These are phyloP conservation scores for Epizoanthus rinbou DNA, from an alignment of 92 coral and sea anemone species.

Conservation along the genomic window DNA sequence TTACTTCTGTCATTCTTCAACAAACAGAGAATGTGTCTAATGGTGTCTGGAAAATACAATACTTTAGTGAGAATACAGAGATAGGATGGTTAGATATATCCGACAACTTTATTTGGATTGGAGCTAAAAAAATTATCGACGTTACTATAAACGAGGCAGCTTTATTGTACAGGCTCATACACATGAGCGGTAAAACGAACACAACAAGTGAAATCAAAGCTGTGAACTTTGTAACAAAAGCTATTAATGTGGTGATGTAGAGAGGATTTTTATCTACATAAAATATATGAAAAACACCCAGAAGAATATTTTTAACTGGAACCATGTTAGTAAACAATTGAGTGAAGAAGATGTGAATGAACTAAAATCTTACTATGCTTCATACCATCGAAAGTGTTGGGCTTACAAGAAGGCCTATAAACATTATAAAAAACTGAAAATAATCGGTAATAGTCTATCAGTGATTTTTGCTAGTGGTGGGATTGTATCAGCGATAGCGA, in stretches of 20 bases:
- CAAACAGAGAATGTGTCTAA: too few species aligned
- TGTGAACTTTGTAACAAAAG: constrained; percentile 18
- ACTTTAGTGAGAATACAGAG: too few species aligned
- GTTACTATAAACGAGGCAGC: not conserved
- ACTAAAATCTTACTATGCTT: constrained; percentile 18
- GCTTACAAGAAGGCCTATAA: constrained; percentile 22
- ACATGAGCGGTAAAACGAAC: constrained; percentile 6
- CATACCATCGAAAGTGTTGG: constrained; percentile 42
- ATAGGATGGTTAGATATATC: too few species aligned
- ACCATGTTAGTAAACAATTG: not conserved
- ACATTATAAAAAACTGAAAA: constrained; percentile 17
- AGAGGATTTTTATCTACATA: not conserved
- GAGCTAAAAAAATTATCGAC: not conserved
- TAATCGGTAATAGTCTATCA: not conserved
- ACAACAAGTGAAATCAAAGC: not conserved
- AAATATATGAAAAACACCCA: too few species aligned
- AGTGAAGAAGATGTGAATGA: not conserved
- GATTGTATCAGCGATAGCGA: not conserved
- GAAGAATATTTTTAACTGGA: too few species aligned
- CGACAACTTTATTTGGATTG: too few species aligned
- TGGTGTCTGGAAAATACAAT: too few species aligned
- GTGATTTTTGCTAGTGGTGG: constrained; percentile 27
- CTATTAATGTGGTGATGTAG: constrained; percentile 15
- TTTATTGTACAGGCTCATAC: not conserved
- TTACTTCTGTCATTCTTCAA: too few species aligned